Evolutionary conservation across 2,113 vertebrate species (phyloP).

Genomic region (Stegastes partitus): DNA sequence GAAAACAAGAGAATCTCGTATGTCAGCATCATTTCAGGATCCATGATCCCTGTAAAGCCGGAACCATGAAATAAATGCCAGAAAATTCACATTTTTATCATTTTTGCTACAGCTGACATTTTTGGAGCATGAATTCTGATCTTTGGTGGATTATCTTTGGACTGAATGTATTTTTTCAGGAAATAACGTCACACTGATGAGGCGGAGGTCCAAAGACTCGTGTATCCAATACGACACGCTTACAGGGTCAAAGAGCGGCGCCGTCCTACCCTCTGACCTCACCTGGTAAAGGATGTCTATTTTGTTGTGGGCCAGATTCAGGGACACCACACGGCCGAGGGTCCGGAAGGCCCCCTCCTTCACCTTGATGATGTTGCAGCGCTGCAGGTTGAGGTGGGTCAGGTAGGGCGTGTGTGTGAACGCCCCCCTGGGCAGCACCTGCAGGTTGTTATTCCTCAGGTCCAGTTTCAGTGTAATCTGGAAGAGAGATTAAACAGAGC

Average conservation of each 20-base stretch:
- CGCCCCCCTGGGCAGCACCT: slow-evolving; percentile 77
- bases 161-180: no score
- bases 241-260: no score
- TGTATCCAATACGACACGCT: no score
- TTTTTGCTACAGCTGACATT: no score
- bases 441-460: slow-evolving; percentile 88
- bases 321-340: slow-evolving; percentile 89
- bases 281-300: slow-evolving; percentile 91
- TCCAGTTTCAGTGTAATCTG: slow-evolving; percentile 91
- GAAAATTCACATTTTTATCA: no score
- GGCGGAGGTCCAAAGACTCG: no score
- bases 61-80: no score
- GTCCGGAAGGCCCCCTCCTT: slow-evolving; percentile 92
- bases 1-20: neutral
- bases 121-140: no score
- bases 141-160: no score
- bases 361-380: slow-evolving; percentile 86
- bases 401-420: slow-evolving; percentile 88
- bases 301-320: slow-evolving; percentile 91
- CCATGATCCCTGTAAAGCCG: no score
- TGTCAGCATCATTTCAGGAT: neutral
- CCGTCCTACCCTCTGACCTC: neutral
- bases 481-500: neutral
- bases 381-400: slow-evolving; percentile 90
- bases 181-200: no score